phyloP scores from a whole-genome alignment of 2,888 invertebrate genomes.

The Cataglyphis albicans region DNA sequence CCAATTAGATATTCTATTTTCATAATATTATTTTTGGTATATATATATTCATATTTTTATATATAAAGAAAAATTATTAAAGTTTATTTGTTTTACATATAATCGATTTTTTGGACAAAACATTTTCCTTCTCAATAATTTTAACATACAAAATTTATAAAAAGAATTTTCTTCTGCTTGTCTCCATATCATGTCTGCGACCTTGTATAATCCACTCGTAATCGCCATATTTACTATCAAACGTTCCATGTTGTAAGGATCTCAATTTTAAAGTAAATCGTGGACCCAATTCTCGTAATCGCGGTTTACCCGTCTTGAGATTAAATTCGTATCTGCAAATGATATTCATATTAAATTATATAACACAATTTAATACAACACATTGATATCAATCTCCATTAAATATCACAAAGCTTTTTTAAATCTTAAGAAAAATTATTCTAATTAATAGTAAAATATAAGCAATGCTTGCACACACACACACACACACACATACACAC shows the following conservation, averaged over 20 bases:
- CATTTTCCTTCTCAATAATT: background rate
- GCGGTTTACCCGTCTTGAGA: conserved; percentile 90
- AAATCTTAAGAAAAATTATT: background rate
- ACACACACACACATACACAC: no score
- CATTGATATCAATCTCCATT: background rate
- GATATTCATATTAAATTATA: conserved; percentile 7
- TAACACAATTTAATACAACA: background rate
- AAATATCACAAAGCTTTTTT: background rate
- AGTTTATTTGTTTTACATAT: conserved; percentile 54
- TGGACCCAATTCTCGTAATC: conserved; percentile 97
- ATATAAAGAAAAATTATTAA: conserved; percentile 32
- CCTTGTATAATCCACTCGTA: conserved; percentile 98
- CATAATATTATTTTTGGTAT: background rate
- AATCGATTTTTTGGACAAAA: conserved; percentile 23
- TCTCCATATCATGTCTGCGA: conserved; percentile 97
- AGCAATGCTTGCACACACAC: background rate
- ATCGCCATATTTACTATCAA: conserved; percentile 98
- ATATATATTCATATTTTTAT: conserved; percentile 49
- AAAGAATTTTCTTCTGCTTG: conserved; percentile 96
- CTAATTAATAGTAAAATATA: background rate
- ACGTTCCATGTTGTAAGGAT: conserved; percentile 98
- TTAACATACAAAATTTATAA: conserved; percentile 87
- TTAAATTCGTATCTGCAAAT: conserved; percentile 94
- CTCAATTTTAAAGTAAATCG: conserved; percentile 97
- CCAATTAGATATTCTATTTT: background rate